Evolutionary conservation across 1,140 invertebrate species (phyloP).

Genomic region (Ylistrum balloti): DNA sequence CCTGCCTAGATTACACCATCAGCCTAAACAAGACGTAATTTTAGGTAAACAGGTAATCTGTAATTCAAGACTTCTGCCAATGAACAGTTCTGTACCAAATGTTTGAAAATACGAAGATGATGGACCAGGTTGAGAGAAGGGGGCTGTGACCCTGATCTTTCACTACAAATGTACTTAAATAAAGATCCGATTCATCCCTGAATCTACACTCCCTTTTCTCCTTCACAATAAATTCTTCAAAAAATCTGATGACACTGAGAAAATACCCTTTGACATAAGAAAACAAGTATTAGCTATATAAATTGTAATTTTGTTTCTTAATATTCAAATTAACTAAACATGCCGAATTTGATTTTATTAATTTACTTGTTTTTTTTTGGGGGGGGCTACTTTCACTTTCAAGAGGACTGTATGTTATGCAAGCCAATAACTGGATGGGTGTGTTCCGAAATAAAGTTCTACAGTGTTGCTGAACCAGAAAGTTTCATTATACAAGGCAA

Average conservation of each 20-base stretch:
- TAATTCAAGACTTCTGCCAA: constrained; percentile 2
- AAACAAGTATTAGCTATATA: too few relatives aligned
- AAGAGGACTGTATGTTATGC: neutral
- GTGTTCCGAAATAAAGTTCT: neutral
- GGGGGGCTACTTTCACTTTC: too few relatives aligned
- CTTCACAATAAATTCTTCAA: neutral
- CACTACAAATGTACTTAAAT: neutral
- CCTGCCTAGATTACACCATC: neutral
- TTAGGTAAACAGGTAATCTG: constrained; percentile 21
- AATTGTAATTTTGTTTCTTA: neutral
- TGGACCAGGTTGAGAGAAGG: neutral
- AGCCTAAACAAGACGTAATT: constrained; percentile 15
- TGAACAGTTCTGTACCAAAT: neutral
- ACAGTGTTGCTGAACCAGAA: neutral
- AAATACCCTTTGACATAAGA: neutral
- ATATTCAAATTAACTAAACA: neutral
- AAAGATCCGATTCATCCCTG: neutral
- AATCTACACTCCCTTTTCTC: neutral
- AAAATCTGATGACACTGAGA: neutral
- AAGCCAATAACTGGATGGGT: neutral
- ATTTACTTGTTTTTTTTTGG: neutral
- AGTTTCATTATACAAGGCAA: neutral
- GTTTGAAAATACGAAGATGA: neutral
- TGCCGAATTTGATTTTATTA: neutral
- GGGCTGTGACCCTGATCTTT: neutral